Percentiles rank a stretch among this genome's conserved stretches.
Conservation (phyloP, 2,888 invertebrate species). For the Acrobeloides nanus region DNA sequence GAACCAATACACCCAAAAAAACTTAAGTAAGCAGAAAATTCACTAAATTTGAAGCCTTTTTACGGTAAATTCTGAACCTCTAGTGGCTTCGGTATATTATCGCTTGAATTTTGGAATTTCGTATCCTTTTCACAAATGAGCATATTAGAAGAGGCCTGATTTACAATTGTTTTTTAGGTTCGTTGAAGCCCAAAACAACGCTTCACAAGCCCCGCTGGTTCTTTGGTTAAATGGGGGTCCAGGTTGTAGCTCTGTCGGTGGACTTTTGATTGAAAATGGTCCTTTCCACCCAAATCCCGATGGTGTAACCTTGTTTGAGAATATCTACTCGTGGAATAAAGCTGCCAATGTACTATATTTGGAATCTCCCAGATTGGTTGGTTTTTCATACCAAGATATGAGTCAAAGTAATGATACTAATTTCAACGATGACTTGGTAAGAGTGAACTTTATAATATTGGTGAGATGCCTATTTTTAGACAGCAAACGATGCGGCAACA, state of each 20-base stretch:
- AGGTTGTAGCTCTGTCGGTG: constrained; percentile 45
- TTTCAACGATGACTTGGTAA: constrained; percentile 47
- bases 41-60: too few species aligned
- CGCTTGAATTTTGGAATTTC: too few species aligned
- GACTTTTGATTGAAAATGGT: constrained; percentile 57
- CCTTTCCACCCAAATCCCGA: constrained; percentile 54
- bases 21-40: too few species aligned
- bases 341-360: constrained; percentile 58
- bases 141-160: too few species aligned
- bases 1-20: too few species aligned
- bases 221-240: constrained; percentile 57
- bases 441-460: too few species aligned
- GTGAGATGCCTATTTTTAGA: too few species aligned
- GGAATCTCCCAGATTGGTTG: constrained; percentile 59
- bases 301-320: constrained; percentile 47
- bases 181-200: constrained; percentile 48
- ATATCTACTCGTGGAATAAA: constrained; percentile 54
- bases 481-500: constrained; percentile 5
- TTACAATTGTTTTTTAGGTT: constrained; percentile 38
- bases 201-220: constrained; percentile 55
- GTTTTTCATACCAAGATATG: constrained; percentile 57
- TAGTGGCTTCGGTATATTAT: too few species aligned
- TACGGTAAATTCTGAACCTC: too few species aligned
- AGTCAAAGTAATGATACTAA: constrained; percentile 22
- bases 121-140: too few species aligned